phyloP scores from a whole-genome alignment of 2,113 vertebrate species.

The Nothobranchius furzeri region DNA sequence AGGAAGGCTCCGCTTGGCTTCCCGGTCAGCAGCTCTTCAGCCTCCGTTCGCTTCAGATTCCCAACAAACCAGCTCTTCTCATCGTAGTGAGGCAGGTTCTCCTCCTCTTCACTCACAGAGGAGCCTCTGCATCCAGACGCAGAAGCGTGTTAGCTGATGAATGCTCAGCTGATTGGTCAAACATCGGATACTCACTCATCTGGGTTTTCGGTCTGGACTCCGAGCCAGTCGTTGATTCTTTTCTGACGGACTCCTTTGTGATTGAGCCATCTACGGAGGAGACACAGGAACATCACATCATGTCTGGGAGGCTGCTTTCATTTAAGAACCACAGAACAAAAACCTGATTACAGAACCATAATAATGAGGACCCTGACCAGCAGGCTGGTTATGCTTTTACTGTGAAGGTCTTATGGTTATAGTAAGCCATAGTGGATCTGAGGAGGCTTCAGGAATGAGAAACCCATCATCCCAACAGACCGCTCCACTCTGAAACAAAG shows the following conservation, averaged over 20 bases:
- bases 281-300: not conserved
- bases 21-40: constrained; percentile 92
- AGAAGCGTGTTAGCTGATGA: not conserved
- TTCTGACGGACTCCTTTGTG: constrained; percentile 98
- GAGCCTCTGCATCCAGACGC: constrained; percentile 79
- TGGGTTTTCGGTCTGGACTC: constrained; percentile 90
- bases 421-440: no score
- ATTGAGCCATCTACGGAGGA: constrained; percentile 89
- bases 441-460: no score
- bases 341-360: no score
- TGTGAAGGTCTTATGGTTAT: no score
- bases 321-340: no score
- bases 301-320: no score
- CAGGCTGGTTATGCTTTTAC: no score
- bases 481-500: no score
- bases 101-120: constrained; percentile 91
- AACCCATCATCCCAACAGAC: no score
- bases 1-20: constrained; percentile 93
- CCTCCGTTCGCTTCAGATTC: constrained; percentile 89
- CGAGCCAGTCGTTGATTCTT: constrained; percentile 95
- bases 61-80: constrained; percentile 98
- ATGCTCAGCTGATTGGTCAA: no score
- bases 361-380: no score
- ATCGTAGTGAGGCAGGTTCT: constrained; percentile 91
- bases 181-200: constrained; percentile 86